A percentile compares a stretch with the other conserved stretches of the same genome.
Evolutionary conservation across 2,113 vertebrate genomes (phyloP).

Genomic region (Silurus glanis): DNA sequence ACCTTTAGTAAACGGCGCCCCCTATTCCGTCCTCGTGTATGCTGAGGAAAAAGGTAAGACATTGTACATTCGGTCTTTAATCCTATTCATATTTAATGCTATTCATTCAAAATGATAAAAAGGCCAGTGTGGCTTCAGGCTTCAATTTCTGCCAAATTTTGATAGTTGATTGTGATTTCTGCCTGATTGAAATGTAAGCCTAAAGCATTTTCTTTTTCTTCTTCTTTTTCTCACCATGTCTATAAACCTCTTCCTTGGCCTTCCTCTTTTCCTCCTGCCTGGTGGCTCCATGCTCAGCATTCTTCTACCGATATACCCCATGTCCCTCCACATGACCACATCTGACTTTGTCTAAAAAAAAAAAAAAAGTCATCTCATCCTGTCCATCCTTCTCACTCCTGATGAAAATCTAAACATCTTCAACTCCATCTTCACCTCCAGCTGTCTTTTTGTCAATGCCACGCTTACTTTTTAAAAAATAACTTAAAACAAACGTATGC

Average conservation of each 20-base stretch:
- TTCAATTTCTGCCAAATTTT: not conserved
- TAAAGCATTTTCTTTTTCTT: not conserved
- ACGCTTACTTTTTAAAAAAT: too few species aligned
- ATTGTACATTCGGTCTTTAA: not conserved
- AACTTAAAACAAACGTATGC: too few species aligned
- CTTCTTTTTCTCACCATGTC: not conserved
- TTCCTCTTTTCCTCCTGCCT: not conserved
- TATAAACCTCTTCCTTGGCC: not conserved
- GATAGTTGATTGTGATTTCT: not conserved
- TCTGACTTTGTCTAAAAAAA: too few species aligned
- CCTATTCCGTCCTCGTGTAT: slow-evolving; percentile 58
- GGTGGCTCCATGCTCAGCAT: too few species aligned
- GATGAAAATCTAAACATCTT: too few species aligned
- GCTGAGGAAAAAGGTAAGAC: slow-evolving; percentile 67
- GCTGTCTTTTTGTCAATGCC: too few species aligned
- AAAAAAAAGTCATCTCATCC: too few species aligned
- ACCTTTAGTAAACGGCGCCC: slow-evolving; percentile 48
- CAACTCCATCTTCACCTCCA: too few species aligned
- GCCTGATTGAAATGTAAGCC: not conserved
- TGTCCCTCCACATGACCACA: too few species aligned
- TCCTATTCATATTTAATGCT: not conserved
- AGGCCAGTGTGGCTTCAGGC: not conserved
- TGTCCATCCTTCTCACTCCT: too few species aligned
- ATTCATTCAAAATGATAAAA: not conserved
- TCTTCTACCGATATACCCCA: too few species aligned